Conservation (phyloP, 2,888 invertebrate genomes). For the Troglohyphantes excavatus region DNA sequence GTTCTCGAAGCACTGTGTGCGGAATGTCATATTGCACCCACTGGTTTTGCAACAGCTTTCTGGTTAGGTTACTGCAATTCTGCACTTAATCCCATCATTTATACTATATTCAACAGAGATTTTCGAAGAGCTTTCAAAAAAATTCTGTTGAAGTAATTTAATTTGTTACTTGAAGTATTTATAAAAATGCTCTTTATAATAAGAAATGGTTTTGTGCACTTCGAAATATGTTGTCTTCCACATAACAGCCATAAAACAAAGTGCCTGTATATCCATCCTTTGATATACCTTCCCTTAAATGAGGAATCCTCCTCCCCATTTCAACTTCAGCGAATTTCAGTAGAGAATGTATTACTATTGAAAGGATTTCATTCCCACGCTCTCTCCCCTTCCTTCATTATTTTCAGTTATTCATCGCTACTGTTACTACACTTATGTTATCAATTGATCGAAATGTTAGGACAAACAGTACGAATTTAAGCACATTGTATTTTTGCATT, state of each 20-base stretch:
- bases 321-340: too few species aligned
- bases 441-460: too few species aligned
- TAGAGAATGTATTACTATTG: too few species aligned
- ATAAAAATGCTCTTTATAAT: too few species aligned
- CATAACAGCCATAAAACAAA: slow-evolving; percentile 68
- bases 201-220: slow-evolving; percentile 69
- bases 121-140: slow-evolving; percentile 96
- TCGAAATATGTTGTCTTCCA: slow-evolving; percentile 75
- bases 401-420: too few species aligned
- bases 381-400: too few species aligned
- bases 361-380: too few species aligned
- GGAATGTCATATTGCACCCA: slow-evolving; percentile 71
- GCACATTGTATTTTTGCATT: too few species aligned
- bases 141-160: slow-evolving; percentile 89
- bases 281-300: slow-evolving; percentile 34
- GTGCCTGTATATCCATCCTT: slow-evolving; percentile 71
- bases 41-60: slow-evolving; percentile 95
- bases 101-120: slow-evolving; percentile 98
- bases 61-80: slow-evolving; percentile 99
- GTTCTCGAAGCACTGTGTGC: slow-evolving; percentile 92
- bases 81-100: slow-evolving; percentile 94
- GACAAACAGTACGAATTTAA: too few species aligned
- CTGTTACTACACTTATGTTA: too few species aligned
- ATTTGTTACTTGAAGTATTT: too few species aligned
- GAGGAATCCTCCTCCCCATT: too few species aligned